Base-by-base conservation (phyloP, 1,140 invertebrate species). In the Drosophila varians region DNA sequence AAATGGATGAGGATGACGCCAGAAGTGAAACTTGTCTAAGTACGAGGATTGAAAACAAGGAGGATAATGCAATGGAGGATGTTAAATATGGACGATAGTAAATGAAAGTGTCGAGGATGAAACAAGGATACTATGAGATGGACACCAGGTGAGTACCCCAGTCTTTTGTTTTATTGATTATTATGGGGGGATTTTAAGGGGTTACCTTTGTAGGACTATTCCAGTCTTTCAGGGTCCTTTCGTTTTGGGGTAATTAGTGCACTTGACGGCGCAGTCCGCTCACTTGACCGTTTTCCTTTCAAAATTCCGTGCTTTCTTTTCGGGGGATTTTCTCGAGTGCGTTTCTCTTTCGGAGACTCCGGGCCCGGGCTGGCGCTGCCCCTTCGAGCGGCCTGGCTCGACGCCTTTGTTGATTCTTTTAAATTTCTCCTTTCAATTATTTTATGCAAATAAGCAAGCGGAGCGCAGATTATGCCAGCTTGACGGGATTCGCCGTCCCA, bases 371-470 rank as follows among this genome's bases (percentile, higher is more conserved):
- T 62, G 1, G 9, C 4, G 54, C 54, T 19, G 23, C 23, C 26
- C 38, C 46, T 52, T 21, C n/a, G n/a, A n/a, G 45, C 40, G 16
- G 26, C 21, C 60, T 55, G 46, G 54, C 56, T 77, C 56, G 61
- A 11, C 68, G 77, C 65, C 70, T 86, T 86, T 86, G 80, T 86
- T 86, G 80, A 87, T 86, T 86, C 77, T 86, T 84, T 84, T 76
- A 86, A 84, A 84, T 86, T 87, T 86, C 82, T 83, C 77, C 82
- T 87, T 87, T 87, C 82, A 87, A 87, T 87, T 87, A 87, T 87
- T 87, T 87, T 87, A 87, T 87, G 82, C 82, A 87, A 87, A 87
- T 87, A 87, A 88, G 83, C 83, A 80, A 84, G 55, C 68, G 61
- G 61, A 82, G 77, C 74, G 60, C 70, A 87, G 82, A 87, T 87